Evolutionary conservation across 1,140 invertebrate genomes (phyloP), one percentile per base, ranked within the genome.

Genomic region (Harpegnathos saltator): DNA sequence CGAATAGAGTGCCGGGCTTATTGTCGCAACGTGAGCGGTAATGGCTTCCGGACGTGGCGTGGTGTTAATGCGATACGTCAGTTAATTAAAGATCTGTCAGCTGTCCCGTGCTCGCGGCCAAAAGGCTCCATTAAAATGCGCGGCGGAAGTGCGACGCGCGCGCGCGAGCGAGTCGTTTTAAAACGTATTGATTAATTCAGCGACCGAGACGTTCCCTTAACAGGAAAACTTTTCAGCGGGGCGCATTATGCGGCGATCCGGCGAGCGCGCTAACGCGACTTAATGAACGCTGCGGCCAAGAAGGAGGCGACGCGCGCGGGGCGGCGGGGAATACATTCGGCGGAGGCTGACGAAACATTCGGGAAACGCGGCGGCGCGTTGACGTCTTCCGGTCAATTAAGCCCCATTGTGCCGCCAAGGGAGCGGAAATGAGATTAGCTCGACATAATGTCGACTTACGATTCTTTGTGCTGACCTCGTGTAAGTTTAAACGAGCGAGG

Each of bases 361-460:
- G 5, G 38, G 59, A 52, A 69, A 69, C 63, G 24, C 38, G 24
- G 65, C 56, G 29, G 3, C 54, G 14, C 62, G 71, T 78, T 61
- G 65, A 66, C 74, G 58, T 68, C 63, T 86, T 84, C 81, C 87
- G 87, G 65, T 84, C 87, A 88, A 89, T 89, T 89, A 89, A 81
- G 61, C 58, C n/a, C 75, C 65, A 87, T 85, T 81, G 74, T 85
- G 29, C 44, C 17, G 33, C 24, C 54, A 50, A 68, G 48, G 22
- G 22, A 68, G 22, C 81, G 75, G 62, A 83, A 74, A 38, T 62
- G 68, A 78, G 29, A 82, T 82, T 61, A 71, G 63, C 56, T 56
- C 59, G 29, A 77, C 56, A 24, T 58, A 58, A 17, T 24, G 48
- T 72, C 50, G 71, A 56, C 66, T 87, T 80, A 72, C 85, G 77